Evolutionary conservation across 2,888 invertebrate genomes (phyloP).

Genomic region (Oligia strigilis): DNA sequence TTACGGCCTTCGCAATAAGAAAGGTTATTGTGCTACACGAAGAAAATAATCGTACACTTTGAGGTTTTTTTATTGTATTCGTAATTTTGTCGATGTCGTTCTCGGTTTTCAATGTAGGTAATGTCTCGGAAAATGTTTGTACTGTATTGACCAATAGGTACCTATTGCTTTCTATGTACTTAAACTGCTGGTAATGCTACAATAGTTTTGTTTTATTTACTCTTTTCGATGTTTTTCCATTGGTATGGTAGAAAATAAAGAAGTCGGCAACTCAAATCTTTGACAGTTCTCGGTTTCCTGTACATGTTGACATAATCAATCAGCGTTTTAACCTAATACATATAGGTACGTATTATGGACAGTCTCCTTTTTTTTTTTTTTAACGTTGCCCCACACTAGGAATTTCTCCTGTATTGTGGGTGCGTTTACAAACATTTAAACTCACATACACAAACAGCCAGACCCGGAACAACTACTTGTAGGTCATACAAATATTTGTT

Average conservation of each 20-base stretch:
- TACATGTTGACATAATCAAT: not conserved
- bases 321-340: not conserved
- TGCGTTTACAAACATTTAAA: too few species aligned
- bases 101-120: slow-evolving; percentile 52
- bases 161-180: not conserved
- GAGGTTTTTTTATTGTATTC: slow-evolving; percentile 55
- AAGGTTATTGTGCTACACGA: slow-evolving; percentile 33
- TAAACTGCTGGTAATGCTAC: not conserved
- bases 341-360: not conserved
- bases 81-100: slow-evolving; percentile 49
- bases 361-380: too few species aligned
- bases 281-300: not conserved
- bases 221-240: not conserved
- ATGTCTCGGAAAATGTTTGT: slow-evolving; percentile 23
- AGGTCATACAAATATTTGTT: too few species aligned
- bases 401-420: too few species aligned
- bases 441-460: too few species aligned
- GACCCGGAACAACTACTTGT: too few species aligned
- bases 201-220: slow-evolving; percentile 3
- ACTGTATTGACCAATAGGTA: not conserved
- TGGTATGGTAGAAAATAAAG: not conserved
- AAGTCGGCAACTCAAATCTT: not conserved
- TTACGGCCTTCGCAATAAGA: slow-evolving; percentile 55
- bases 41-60: slow-evolving; percentile 39
- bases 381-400: too few species aligned